These are phyloP conservation scores for Anthophora plumipes DNA, from an alignment of 2,888 invertebrate genomes.

Conservation along the genomic window DNA sequence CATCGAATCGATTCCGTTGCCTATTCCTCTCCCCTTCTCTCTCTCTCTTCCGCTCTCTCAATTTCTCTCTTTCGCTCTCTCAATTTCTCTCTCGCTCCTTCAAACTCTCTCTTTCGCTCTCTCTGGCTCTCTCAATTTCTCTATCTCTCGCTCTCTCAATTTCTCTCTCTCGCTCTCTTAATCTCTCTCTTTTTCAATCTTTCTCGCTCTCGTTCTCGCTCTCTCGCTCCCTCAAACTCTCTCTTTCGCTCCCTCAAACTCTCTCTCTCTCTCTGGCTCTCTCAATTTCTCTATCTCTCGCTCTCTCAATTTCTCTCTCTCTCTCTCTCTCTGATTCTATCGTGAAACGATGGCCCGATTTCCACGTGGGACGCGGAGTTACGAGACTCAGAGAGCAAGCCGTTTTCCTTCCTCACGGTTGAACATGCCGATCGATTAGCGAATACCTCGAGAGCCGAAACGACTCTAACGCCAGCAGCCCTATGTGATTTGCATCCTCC, in stretches of 20 bases:
- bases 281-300: too few species aligned
- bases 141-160: too few species aligned
- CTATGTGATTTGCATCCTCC: conserved; percentile 66
- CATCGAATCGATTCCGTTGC: conserved; percentile 43
- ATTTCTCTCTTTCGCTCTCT: too few species aligned
- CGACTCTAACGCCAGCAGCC: conserved; percentile 14
- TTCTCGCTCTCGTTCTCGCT: too few species aligned
- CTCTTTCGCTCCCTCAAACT: not conserved
- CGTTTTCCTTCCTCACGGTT: conserved; percentile 61
- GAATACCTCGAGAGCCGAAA: conserved; percentile 36
- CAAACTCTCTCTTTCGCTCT: too few species aligned
- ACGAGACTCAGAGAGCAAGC: not conserved
- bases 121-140: not conserved
- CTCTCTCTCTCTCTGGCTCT: not conserved
- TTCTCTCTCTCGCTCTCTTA: too few species aligned
- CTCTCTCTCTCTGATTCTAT: not conserved
- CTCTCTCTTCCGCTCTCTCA: too few species aligned
- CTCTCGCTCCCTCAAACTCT: too few species aligned
- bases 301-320: too few species aligned
- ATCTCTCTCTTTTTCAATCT: too few species aligned
- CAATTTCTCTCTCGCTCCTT: too few species aligned
- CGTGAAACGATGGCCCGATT: conserved; percentile 44
- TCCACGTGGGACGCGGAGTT: conserved; percentile 10
- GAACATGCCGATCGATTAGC: conserved; percentile 46
- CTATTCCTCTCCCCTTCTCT: not conserved